Evolutionary conservation across 2,888 invertebrate genomes (phyloP).

Genomic region (Phragmatobia fuliginosa): DNA sequence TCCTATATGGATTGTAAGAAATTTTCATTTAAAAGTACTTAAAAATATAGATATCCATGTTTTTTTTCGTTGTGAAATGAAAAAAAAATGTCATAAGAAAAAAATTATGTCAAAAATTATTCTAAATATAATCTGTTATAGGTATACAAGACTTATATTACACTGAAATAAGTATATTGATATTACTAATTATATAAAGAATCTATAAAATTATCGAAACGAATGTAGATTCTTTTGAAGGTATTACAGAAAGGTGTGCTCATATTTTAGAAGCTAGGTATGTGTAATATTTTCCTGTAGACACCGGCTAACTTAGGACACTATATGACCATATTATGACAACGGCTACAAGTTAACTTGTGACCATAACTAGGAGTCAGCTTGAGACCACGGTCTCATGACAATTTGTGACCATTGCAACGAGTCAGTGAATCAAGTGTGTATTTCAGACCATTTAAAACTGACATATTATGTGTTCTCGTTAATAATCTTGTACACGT

Average conservation of each 20-base stretch:
- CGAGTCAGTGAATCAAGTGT: not conserved
- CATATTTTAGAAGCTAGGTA: too few relatives aligned
- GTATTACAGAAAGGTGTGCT: not conserved
- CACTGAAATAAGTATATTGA: not conserved
- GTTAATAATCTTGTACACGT: too few relatives aligned
- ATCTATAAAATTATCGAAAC: too few relatives aligned
- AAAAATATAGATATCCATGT: not conserved
- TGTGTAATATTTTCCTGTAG: too few relatives aligned
- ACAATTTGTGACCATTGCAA: not conserved
- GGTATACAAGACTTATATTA: not conserved
- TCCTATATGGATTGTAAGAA: too few relatives aligned
- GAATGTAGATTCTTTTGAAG: too few relatives aligned
- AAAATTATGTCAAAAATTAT: not conserved
- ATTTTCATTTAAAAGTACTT: too few relatives aligned
- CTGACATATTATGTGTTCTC: too few relatives aligned
- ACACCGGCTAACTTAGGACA: too few relatives aligned
- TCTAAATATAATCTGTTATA: not conserved
- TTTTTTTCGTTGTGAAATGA: not conserved
- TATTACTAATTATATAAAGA: too few relatives aligned
- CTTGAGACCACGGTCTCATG: not conserved
- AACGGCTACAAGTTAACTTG: too few relatives aligned
- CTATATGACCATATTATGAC: not conserved
- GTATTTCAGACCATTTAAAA: not conserved
- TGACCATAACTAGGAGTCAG: not conserved
- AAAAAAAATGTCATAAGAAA: not conserved